These are phyloP conservation scores for Erpornis zantholeuca DNA, from an alignment of 2,113 vertebrate species.

Conservation along the genomic window DNA sequence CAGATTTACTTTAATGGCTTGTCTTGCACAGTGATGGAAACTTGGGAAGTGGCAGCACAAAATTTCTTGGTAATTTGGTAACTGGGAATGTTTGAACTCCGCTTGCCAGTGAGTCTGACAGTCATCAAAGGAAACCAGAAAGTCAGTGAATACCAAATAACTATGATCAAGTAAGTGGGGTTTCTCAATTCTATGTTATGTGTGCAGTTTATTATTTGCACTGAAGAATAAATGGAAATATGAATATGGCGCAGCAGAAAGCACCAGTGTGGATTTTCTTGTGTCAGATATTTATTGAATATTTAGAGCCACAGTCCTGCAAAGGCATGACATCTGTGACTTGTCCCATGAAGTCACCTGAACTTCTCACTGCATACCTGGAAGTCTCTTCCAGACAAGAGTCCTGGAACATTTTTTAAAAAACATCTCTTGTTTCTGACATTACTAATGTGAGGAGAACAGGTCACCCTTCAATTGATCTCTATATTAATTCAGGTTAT, in stretches of 20 bases:
- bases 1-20: background rate
- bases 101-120: background rate
- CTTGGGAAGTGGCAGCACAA: background rate
- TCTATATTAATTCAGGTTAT: background rate
- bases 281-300: background rate
- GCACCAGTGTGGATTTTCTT: background rate
- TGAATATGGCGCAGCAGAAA: background rate
- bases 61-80: background rate
- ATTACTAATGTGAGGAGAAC: background rate
- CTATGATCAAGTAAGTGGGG: background rate
- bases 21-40: background rate
- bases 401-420: background rate
- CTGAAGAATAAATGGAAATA: background rate
- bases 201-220: background rate
- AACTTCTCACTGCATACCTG: background rate
- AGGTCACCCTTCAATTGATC: background rate
- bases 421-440: background rate
- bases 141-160: background rate
- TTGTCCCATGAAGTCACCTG: background rate
- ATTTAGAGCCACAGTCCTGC: background rate
- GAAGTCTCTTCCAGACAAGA: background rate
- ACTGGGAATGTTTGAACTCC: background rate
- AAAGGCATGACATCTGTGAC: background rate
- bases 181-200: background rate
- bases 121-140: background rate